A percentile compares a stretch with the other conserved stretches of the same genome.
Evolutionary conservation across 2,113 vertebrate species (phyloP).

Genomic region (Thamnaconus septentrionalis): DNA sequence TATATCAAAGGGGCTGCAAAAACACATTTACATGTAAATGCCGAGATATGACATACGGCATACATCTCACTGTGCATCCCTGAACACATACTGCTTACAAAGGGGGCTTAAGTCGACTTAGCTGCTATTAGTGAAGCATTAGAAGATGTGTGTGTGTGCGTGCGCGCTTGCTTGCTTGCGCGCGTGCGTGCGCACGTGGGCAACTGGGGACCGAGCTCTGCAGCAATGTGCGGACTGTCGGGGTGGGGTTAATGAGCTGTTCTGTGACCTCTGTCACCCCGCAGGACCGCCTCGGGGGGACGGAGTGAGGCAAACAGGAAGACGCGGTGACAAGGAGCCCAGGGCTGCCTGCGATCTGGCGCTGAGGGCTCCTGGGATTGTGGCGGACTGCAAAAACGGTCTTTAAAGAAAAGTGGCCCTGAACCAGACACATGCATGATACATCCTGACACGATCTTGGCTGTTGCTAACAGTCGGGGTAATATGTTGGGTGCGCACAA

Average conservation of each 20-base stretch:
- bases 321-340: slow-evolving; percentile 65
- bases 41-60: not conserved
- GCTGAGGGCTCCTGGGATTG: slow-evolving; percentile 22
- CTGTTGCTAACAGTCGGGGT: no score
- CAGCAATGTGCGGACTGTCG: slow-evolving; percentile 66
- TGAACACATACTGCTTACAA: slow-evolving; percentile 45
- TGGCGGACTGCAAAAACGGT: not conserved
- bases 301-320: slow-evolving; percentile 68
- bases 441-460: no score
- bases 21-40: not conserved
- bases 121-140: slow-evolving; percentile 69
- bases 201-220: slow-evolving; percentile 55
- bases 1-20: not conserved
- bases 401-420: slow-evolving; percentile 5
- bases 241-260: slow-evolving; percentile 77
- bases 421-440: no score
- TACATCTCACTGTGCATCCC: slow-evolving; percentile 24
- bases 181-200: slow-evolving; percentile 3
- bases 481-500: no score
- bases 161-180: slow-evolving; percentile 29
- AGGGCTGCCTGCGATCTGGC: slow-evolving; percentile 33
- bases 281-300: slow-evolving; percentile 64
- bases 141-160: slow-evolving; percentile 57
- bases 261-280: slow-evolving; percentile 70
- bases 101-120: slow-evolving; percentile 65